phyloP scores from a whole-genome alignment of 2,888 invertebrate species.

The Dascillus cervinus region DNA sequence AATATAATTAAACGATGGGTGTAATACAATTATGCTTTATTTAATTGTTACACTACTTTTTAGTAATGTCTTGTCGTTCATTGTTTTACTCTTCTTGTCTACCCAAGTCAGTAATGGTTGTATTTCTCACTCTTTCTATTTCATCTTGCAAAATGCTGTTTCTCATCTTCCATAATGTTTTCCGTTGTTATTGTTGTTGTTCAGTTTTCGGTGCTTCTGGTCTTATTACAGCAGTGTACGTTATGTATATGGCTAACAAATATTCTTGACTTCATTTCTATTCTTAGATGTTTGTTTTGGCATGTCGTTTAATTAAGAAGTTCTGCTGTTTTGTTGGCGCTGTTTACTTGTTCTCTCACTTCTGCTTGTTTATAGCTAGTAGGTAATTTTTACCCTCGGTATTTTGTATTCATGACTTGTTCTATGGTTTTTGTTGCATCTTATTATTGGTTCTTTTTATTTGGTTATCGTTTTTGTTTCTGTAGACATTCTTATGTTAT shows the following conservation, averaged over 20 bases:
- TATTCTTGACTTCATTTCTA: background rate
- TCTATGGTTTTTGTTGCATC: background rate
- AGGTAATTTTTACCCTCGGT: background rate
- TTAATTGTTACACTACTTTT: too few species aligned
- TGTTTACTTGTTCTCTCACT: background rate
- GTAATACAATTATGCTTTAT: too few species aligned
- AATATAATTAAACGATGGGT: too few species aligned
- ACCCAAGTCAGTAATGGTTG: too few species aligned
- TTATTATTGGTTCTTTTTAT: background rate
- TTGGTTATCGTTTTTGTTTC: background rate
- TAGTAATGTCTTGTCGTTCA: too few species aligned
- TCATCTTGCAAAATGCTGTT: too few species aligned
- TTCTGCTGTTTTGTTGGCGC: background rate
- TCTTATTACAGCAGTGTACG: background rate
- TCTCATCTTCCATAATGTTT: conserved; percentile 1
- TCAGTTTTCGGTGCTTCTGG: background rate
- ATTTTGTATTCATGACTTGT: background rate
- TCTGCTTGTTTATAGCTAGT: background rate
- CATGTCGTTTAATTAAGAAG: background rate
- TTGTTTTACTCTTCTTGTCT: too few species aligned
- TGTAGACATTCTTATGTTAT: background rate
- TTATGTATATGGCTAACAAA: background rate
- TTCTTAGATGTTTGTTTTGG: background rate
- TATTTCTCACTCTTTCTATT: too few species aligned
- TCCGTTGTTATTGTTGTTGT: conserved; percentile 1